Conservation (phyloP, 1,140 invertebrate species). For the Chlorops oryzae region DNA sequence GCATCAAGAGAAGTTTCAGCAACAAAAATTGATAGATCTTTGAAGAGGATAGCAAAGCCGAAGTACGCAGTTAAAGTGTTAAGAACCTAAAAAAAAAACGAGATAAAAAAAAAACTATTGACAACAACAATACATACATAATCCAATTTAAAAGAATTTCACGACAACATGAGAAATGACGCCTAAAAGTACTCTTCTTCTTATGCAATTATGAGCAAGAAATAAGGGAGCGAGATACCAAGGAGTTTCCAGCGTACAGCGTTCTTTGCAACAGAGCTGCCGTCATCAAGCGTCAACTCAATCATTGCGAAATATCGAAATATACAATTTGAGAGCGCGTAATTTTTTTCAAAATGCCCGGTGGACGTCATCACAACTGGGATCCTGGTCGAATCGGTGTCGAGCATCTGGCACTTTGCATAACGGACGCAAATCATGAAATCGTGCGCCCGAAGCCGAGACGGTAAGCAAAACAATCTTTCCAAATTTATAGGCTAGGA, state of each 20-base stretch:
- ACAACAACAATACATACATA: no score
- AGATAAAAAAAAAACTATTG: no score
- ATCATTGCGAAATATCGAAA: conserved; percentile 1
- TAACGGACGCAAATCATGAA: conserved; percentile 70
- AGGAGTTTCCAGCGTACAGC: neutral
- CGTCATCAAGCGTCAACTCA: conserved; percentile 1
- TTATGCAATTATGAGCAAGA: neutral
- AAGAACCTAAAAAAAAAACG: no score
- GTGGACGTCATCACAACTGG: conserved; percentile 19
- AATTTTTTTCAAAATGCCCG: conserved; percentile 12
- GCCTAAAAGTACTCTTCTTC: neutral
- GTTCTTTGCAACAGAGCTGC: neutral
- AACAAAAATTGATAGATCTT: no score
- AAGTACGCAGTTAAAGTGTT: no score
- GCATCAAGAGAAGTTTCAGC: no score
- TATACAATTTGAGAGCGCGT: no score
- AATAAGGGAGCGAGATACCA: neutral
- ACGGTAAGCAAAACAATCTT: conserved; percentile 64
- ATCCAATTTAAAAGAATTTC: no score
- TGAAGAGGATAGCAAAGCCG: no score
- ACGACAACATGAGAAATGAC: neutral
- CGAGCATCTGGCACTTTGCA: conserved; percentile 60
- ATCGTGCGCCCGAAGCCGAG: conserved; percentile 80
- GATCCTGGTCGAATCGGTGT: conserved; percentile 49
- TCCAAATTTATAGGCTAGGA: no score